Evolutionary conservation across 2,797 vertebrate species (phyloP).

Genomic region (Nannoperca australis): DNA sequence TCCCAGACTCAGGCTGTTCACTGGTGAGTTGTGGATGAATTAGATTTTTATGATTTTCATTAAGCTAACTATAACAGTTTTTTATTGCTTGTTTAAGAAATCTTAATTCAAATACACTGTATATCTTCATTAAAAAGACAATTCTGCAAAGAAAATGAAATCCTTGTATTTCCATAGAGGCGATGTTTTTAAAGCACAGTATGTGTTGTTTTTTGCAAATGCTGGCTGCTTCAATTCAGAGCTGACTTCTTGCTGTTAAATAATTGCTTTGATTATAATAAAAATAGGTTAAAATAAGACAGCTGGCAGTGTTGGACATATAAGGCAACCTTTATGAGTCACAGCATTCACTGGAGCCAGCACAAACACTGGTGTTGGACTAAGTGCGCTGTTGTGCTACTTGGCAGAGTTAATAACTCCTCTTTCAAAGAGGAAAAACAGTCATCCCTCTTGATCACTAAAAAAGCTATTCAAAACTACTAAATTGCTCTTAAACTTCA

Average conservation of each 20-base stretch:
- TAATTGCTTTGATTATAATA: conserved; percentile 65
- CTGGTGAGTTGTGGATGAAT: neutral
- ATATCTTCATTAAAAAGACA: conserved; percentile 13
- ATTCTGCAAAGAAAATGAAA: conserved; percentile 8
- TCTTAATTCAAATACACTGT: neutral
- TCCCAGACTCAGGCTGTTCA: neutral
- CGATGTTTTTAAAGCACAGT: conserved; percentile 10
- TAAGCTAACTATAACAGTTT: neutral
- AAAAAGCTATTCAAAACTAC: conserved; percentile 60
- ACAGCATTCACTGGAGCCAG: conserved; percentile 65
- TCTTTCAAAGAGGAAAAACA: conserved; percentile 70
- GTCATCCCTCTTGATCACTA: conserved; percentile 64
- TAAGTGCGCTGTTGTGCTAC: conserved; percentile 63
- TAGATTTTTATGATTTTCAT: neutral
- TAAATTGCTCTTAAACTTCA: conserved; percentile 60
- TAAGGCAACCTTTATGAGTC: conserved; percentile 75
- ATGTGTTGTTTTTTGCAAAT: conserved; percentile 31
- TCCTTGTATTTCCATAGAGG: conserved; percentile 10
- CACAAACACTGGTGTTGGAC: conserved; percentile 68
- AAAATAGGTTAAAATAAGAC: conserved; percentile 58
- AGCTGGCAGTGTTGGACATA: conserved; percentile 58
- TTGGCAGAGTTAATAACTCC: conserved; percentile 68
- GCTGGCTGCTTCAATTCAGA: conserved; percentile 33
- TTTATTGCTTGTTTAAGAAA: neutral
- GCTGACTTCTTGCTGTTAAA: conserved; percentile 52